Conservation (phyloP, 2,797 vertebrate genomes). For the Ficedula albicollis region DNA sequence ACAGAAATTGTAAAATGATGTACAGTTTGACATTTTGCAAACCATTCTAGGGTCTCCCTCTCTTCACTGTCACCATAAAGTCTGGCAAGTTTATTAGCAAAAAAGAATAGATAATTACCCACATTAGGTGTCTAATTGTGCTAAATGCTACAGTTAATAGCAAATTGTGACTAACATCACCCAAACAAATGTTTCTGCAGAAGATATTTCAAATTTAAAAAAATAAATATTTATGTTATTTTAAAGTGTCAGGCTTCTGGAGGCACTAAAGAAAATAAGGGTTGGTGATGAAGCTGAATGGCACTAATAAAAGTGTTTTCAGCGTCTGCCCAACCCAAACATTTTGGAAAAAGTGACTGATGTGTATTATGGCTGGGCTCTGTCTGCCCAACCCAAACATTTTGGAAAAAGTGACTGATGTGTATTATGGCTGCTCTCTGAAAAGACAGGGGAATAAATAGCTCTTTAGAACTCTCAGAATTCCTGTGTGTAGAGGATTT, state of each 20-base stretch:
- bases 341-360: background rate
- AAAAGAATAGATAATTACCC: background rate
- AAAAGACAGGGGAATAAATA: background rate
- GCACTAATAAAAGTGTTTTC: background rate
- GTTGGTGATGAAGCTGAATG: background rate
- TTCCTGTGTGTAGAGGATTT: background rate
- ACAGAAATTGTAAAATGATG: background rate
- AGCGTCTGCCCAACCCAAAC: background rate
- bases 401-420: background rate
- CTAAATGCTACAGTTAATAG: background rate
- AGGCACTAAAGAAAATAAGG: background rate
- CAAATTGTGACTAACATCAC: background rate
- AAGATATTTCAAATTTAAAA: background rate
- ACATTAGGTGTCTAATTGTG: background rate
- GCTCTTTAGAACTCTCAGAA: background rate
- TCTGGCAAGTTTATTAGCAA: background rate
- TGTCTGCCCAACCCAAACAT: background rate
- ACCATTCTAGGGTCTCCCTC: background rate
- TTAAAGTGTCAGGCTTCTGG: background rate
- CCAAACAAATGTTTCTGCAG: background rate
- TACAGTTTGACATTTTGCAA: background rate
- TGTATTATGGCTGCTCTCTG: background rate
- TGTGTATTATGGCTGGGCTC: background rate
- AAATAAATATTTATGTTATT: background rate
- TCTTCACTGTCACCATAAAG: background rate